phyloP scores from a whole-genome alignment of 2,113 vertebrate genomes.

The Paracanthobrama guichenoti region DNA sequence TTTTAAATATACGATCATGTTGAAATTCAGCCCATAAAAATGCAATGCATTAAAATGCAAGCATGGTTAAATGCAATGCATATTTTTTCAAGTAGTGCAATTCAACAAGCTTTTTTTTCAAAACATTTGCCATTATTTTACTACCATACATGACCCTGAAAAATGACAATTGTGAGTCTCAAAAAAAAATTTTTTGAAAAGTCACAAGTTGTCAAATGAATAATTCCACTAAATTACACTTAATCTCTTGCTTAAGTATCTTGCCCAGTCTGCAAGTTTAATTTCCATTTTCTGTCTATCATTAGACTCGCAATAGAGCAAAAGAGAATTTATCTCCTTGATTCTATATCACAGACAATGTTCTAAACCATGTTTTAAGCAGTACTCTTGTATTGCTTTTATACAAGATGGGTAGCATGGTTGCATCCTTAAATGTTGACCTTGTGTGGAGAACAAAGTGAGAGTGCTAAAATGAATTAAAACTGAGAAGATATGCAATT shows the following conservation, averaged over 20 bases:
- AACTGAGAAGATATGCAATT: not conserved
- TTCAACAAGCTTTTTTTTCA: too few relatives aligned
- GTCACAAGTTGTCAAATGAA: not conserved
- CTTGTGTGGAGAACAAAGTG: not conserved
- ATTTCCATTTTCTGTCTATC: not conserved
- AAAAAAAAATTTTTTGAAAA: not conserved
- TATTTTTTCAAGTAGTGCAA: too few relatives aligned
- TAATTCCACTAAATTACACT: not conserved
- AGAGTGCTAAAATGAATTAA: not conserved
- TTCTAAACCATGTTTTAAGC: not conserved
- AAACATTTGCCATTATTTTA: too few relatives aligned
- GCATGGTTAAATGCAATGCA: too few relatives aligned
- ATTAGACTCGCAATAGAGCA: not conserved
- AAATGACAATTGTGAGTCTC: not conserved
- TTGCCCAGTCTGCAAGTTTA: not conserved
- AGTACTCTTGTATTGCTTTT: not conserved
- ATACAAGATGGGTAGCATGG: not conserved
- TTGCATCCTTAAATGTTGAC: not conserved
- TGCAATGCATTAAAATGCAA: too few relatives aligned
- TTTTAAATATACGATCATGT: too few relatives aligned
- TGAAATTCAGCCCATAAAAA: too few relatives aligned
- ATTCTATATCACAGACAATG: not conserved
- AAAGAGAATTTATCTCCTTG: not conserved
- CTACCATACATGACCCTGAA: too few relatives aligned
- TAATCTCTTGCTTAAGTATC: not conserved